These are phyloP conservation scores for Poecilia gillii DNA, from an alignment of 2,797 vertebrate species.

Conservation along the genomic window DNA sequence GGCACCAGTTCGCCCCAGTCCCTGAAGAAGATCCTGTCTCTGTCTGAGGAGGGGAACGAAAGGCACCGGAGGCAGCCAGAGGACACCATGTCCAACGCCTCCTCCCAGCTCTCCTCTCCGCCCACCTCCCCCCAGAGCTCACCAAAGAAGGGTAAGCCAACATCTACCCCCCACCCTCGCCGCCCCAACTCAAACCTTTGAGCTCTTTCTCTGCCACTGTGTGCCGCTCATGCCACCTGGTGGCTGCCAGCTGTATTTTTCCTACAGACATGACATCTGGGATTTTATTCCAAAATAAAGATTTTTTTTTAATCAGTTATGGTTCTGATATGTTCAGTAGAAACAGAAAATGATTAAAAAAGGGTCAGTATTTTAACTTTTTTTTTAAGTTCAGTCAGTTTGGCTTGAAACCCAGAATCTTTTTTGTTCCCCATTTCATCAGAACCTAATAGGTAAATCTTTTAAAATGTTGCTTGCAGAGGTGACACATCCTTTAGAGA, in stretches of 20 bases:
- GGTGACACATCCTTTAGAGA: background rate
- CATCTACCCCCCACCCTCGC: constrained; percentile 31
- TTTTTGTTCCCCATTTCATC: too few relatives aligned
- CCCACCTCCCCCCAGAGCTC: constrained; percentile 96
- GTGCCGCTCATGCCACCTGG: constrained; percentile 53
- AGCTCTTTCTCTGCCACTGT: background rate
- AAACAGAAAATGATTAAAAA: background rate
- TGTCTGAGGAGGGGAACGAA: constrained; percentile 94
- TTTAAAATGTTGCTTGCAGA: constrained; percentile 13
- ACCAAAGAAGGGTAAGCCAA: constrained; percentile 93
- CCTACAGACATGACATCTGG: background rate
- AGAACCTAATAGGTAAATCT: constrained; percentile 12
- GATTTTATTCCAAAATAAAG: background rate
- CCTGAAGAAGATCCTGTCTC: constrained; percentile 98
- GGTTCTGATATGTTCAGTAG: background rate
- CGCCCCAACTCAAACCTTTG: background rate
- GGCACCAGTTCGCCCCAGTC: constrained; percentile 98
- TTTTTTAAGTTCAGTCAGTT: background rate
- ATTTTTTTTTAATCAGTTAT: background rate
- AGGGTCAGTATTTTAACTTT: background rate
- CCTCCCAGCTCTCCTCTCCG: constrained; percentile 93
- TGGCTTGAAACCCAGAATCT: constrained; percentile 3
- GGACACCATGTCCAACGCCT: constrained; percentile 90
- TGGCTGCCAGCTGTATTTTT: constrained; percentile 32
- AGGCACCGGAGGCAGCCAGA: constrained; percentile 90